phyloP scores from a whole-genome alignment of 2,113 vertebrate genomes.

The Lepisosteus osseus region DNA sequence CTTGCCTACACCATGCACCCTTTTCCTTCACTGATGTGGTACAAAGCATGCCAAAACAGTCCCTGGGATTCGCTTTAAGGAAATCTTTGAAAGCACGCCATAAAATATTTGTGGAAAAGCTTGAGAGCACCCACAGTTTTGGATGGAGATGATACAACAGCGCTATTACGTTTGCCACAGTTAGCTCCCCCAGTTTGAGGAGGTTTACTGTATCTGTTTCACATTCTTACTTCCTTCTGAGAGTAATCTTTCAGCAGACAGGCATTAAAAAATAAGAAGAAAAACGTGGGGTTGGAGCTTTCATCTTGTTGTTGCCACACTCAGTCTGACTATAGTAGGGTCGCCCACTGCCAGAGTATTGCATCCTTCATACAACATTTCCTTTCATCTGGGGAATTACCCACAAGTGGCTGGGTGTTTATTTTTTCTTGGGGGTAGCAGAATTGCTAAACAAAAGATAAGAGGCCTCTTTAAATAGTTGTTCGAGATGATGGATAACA shows the following conservation, averaged over 20 bases:
- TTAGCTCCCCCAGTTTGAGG: conserved; percentile 31
- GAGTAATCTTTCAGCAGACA: conserved; percentile 39
- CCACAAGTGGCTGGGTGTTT: conserved; percentile 34
- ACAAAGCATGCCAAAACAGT: conserved; percentile 44
- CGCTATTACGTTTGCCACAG: conserved; percentile 50
- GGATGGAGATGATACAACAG: conserved; percentile 70
- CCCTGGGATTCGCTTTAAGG: conserved; percentile 43
- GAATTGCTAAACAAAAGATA: conserved; percentile 31
- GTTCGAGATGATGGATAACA: conserved; percentile 20
- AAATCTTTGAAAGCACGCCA: conserved; percentile 60
- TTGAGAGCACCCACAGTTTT: conserved; percentile 63
- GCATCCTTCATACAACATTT: conserved; percentile 6
- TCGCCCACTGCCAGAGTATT: conserved; percentile 13
- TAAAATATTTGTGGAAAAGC: conserved; percentile 68
- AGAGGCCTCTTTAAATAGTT: conserved; percentile 25
- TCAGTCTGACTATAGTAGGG: conserved; percentile 9
- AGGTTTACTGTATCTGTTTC: conserved; percentile 51
- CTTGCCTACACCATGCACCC: conserved; percentile 36
- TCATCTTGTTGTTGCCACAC: conserved; percentile 16
- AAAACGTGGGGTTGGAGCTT: conserved; percentile 27
- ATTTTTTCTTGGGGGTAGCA: conserved; percentile 31
- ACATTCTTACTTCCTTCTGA: conserved; percentile 55
- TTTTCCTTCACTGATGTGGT: conserved; percentile 63
- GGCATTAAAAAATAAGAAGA: conserved; percentile 27
- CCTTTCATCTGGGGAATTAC: conserved; percentile 29